phyloP scores from a whole-genome alignment of 2,797 vertebrate genomes.

The Microhierax caerulescens region DNA sequence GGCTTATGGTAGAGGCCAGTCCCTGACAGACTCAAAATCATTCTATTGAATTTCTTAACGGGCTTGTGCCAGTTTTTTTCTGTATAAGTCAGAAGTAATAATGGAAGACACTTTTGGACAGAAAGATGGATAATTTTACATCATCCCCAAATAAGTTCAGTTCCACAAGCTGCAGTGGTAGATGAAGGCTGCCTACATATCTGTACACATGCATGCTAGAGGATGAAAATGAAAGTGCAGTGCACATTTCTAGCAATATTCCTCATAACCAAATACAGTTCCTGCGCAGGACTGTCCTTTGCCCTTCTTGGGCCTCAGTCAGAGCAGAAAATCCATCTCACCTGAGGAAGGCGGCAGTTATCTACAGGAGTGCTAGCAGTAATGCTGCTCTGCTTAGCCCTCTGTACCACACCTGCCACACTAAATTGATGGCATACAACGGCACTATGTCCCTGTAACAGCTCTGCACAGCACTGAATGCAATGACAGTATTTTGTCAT shows the following conservation, averaged over 20 bases:
- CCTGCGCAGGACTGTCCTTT: background rate
- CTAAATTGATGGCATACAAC: background rate
- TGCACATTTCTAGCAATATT: background rate
- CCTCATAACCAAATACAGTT: background rate
- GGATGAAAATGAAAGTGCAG: background rate
- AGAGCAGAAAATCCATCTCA: background rate
- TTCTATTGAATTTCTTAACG: background rate
- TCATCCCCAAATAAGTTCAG: background rate
- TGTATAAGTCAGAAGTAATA: background rate
- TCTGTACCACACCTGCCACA: background rate
- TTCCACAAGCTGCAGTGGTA: background rate
- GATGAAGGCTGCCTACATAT: background rate
- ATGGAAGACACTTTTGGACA: background rate
- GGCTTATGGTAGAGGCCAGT: background rate
- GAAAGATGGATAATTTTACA: background rate
- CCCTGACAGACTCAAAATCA: background rate
- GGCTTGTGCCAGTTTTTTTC: background rate
- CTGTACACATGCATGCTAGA: accelerated
- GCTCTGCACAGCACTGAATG: background rate
- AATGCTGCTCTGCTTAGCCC: background rate
- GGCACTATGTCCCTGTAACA: accelerated
- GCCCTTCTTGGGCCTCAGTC: background rate
- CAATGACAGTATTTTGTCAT: accelerated
- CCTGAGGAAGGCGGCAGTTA: background rate
- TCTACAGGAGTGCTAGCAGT: background rate